phyloP scores from a whole-genome alignment of 2,888 invertebrate genomes.

The Acronicta aceris region DNA sequence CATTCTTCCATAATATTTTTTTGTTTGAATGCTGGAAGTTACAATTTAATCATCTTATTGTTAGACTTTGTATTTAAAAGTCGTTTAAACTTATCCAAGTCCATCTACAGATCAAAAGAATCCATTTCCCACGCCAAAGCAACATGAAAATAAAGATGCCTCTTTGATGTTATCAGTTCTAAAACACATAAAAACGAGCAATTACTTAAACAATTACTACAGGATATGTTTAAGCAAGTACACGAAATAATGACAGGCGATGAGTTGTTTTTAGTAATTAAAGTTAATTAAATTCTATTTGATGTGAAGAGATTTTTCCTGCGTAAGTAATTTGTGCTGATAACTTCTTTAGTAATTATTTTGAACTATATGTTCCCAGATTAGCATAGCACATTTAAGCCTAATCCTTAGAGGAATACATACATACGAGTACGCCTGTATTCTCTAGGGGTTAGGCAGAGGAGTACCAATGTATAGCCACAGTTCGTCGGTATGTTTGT shows the following conservation, averaged over 20 bases:
- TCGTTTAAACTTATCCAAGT: slow-evolving; percentile 19
- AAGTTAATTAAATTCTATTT: slow-evolving; percentile 22
- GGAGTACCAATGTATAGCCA: too few species aligned
- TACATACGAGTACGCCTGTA: too few species aligned
- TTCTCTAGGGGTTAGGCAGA: too few species aligned
- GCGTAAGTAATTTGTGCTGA: not conserved
- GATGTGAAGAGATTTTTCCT: slow-evolving; percentile 27
- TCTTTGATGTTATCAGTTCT: slow-evolving; percentile 37
- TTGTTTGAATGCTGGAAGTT: not conserved
- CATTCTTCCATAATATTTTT: not conserved
- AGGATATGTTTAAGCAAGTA: slow-evolving; percentile 48
- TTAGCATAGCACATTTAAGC: too few species aligned
- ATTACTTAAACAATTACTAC: slow-evolving; percentile 53
- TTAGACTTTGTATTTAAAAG: slow-evolving; percentile 14
- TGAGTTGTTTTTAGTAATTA: slow-evolving; percentile 40
- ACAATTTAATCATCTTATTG: slow-evolving; percentile 12
- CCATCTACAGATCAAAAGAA: slow-evolving; percentile 42
- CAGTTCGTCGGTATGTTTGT: too few species aligned
- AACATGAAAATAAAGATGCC: slow-evolving; percentile 32
- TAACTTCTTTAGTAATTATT: too few species aligned
- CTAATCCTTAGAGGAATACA: too few species aligned
- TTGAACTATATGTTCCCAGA: too few species aligned
- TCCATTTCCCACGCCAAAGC: slow-evolving; percentile 38
- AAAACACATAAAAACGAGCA: slow-evolving; percentile 42
- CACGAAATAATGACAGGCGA: slow-evolving; percentile 46